Conservation (phyloP, 2,797 vertebrate species). For the Gastrophryne carolinensis region DNA sequence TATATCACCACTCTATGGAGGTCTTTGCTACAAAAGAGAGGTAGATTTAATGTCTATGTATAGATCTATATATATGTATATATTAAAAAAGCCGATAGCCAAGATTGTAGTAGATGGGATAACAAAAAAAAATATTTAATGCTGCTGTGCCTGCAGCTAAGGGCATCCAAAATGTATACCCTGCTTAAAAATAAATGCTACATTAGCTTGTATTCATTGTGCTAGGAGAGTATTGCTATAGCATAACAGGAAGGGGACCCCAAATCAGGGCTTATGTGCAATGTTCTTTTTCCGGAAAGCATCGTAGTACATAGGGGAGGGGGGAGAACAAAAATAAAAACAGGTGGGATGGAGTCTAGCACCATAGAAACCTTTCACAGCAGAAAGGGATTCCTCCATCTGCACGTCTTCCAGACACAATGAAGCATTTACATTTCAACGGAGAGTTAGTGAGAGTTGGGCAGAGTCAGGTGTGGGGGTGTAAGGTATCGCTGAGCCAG, state of each 20-base stretch:
- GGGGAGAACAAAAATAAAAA: too few species aligned
- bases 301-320: neutral
- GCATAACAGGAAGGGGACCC: neutral
- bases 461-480: conserved; percentile 22
- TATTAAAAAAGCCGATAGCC: neutral
- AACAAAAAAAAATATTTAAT: neutral
- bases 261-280: conserved; percentile 11
- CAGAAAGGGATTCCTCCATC: conserved; percentile 20
- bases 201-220: conserved; percentile 39
- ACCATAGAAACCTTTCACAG: conserved; percentile 39
- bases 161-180: neutral
- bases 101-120: neutral
- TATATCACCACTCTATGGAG: conserved; percentile 4
- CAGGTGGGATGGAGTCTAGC: conserved; percentile 18
- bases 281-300: neutral
- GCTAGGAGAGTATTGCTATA: conserved; percentile 46
- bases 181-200: conserved; percentile 35
- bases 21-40: conserved; percentile 25
- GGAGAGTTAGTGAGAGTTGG: conserved; percentile 34
- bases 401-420: neutral
- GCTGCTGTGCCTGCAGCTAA: conserved; percentile 11
- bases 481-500: conserved; percentile 90
- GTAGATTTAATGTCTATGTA: conserved; percentile 51
- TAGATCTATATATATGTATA: conserved; percentile 20
- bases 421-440: neutral